phyloP scores from a whole-genome alignment of 2,113 vertebrate species.

The Eira barbara region DNA sequence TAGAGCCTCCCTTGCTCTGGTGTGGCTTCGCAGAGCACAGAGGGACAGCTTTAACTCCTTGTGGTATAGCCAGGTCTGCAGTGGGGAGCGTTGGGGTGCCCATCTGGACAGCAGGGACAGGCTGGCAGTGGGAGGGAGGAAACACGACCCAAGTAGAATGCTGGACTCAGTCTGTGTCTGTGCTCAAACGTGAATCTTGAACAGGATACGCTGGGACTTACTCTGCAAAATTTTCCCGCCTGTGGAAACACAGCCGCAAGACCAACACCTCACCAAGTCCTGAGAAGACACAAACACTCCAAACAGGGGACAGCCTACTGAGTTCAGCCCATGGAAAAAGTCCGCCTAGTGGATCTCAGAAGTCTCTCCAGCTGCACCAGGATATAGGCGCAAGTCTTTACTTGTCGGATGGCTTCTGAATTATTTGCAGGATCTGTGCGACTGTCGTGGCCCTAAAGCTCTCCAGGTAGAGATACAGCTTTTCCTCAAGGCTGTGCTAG shows the following conservation, averaged over 20 bases:
- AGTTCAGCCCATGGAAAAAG: neutral
- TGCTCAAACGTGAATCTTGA: neutral
- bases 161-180: neutral
- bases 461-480: conserved; percentile 43
- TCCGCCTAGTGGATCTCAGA: neutral
- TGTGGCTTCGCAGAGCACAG: neutral
- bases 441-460: conserved; percentile 34
- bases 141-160: neutral
- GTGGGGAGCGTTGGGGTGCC: neutral
- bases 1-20: neutral
- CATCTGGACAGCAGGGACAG: neutral
- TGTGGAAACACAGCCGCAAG: neutral
- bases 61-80: neutral
- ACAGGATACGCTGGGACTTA: rapidly evolving
- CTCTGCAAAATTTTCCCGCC: neutral
- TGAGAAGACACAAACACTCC: conserved; percentile 41
- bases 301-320: neutral
- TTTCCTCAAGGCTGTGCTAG: conserved; percentile 62
- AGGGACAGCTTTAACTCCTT: conserved; percentile 61
- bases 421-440: conserved; percentile 69
- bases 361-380: conserved; percentile 6
- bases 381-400: conserved; percentile 53
- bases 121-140: neutral
- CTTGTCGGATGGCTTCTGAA: conserved; percentile 67
- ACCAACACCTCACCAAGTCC: neutral